Evolutionary conservation across 2,888 invertebrate genomes (phyloP), one percentile per base, ranked within the genome.

Genomic region (Lymantria dispar): DNA sequence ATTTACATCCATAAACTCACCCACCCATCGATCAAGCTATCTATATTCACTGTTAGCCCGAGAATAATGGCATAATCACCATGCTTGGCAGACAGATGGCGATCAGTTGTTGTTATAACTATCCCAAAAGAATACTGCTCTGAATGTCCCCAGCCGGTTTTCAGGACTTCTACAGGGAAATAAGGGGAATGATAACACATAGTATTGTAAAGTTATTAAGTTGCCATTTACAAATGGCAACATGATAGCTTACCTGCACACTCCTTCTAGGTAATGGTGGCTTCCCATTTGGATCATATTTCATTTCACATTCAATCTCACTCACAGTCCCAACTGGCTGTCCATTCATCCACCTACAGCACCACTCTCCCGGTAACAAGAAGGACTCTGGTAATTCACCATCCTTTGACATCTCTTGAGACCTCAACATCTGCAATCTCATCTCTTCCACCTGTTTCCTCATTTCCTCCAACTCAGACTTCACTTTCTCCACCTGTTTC

Each of bases 261-360:
- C 85, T 86, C 15, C 85, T 70, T 45, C 87, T 67, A 0, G 87
- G 87, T 59, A 87, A 78, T 0, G 87, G 89, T 0, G 85, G 83
- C 54, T 87, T 89, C 41, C 83, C 87, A 15, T 65, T 69, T 0
- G 62, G 67, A 45, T 91, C 91, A 0, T 47, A 43, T 41, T 89
- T 88, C 0, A 80, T 74, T 33, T 92, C 82, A 1, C 67, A 59
- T 50, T 80, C 83, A 29, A 93, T 72, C 62, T 90, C 88, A 69
- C 85, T 72, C 76, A 92, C 91, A 8, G 75, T 76, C 0, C 95
- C 95, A 40, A 94, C 92, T 0, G 95, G 95, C 70, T 93, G 93
- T 33, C 94, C 94, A 61, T 95, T 93, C n/a, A 94, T 87, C 95
- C 95, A 95, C 60, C 92, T 93, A 64, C 92, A 94, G 58, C 93